These are phyloP conservation scores for Lerema accius DNA, from an alignment of 1,140 invertebrate species.

Conservation along the genomic window DNA sequence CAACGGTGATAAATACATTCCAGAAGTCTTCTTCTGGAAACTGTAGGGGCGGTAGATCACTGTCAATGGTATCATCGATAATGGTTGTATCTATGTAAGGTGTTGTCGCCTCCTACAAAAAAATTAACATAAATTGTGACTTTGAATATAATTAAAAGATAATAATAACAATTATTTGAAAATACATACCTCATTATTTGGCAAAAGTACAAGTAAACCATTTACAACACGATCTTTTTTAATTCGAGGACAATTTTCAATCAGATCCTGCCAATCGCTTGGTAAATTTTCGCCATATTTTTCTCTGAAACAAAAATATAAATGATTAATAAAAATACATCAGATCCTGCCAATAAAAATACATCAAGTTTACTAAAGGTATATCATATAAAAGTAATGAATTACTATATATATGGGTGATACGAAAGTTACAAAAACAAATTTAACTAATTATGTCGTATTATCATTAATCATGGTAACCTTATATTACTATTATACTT, in stretches of 20 bases:
- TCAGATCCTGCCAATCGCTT: constrained; percentile 79
- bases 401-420: too few species aligned
- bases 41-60: constrained; percentile 70
- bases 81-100: constrained; percentile 39
- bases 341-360: too few species aligned
- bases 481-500: too few species aligned
- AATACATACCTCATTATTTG: constrained; percentile 66
- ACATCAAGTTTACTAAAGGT: too few species aligned
- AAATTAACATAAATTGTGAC: too few species aligned
- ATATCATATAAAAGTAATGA: too few species aligned
- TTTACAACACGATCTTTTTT: constrained; percentile 78
- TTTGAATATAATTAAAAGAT: background rate
- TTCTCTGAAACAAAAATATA: constrained; percentile 64
- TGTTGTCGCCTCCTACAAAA: constrained; percentile 45
- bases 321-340: background rate
- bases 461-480: too few species aligned
- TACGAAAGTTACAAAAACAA: too few species aligned
- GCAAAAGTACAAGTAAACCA: constrained; percentile 76
- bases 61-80: constrained; percentile 61
- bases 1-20: constrained; percentile 82
- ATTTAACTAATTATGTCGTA: too few species aligned
- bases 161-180: background rate
- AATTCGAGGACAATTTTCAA: constrained; percentile 74
- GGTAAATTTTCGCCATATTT: constrained; percentile 83
- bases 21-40: constrained; percentile 81